These are phyloP conservation scores for Brachionus rubens DNA, from an alignment of 1,140 invertebrate genomes.

Conservation along the genomic window DNA sequence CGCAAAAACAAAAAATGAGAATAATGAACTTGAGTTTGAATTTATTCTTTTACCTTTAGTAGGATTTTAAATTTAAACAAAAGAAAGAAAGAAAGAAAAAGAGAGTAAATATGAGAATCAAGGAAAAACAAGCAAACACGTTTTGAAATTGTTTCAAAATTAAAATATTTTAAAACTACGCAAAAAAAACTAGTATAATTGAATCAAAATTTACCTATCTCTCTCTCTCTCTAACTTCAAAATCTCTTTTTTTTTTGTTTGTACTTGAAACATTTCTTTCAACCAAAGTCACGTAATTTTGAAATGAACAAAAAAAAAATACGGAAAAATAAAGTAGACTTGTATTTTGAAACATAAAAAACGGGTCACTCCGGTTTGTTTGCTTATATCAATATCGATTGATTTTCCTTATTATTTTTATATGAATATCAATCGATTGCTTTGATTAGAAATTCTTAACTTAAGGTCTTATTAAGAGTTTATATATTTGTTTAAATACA, in stretches of 20 bases:
- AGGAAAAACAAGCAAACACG: constrained; percentile 27
- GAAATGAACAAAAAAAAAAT: background rate
- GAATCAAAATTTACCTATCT: background rate
- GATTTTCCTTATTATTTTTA: background rate
- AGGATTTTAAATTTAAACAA: constrained; percentile 36
- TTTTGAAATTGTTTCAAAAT: constrained; percentile 19
- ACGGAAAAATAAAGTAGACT: background rate
- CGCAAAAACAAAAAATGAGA: no score
- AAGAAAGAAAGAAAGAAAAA: background rate
- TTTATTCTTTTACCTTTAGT: background rate
- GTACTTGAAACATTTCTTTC: constrained; percentile 12
- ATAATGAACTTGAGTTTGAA: constrained; percentile 39
- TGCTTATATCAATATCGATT: constrained; percentile 21
- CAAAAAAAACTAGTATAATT: constrained; percentile 37
- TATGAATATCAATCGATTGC: background rate
- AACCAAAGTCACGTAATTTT: constrained; percentile 34
- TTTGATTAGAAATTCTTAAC: constrained; percentile 25
- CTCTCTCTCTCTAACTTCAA: no score
- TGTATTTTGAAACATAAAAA: background rate
- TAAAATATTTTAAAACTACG: constrained; percentile 21
- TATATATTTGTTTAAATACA: background rate
- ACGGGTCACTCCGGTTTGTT: constrained; percentile 11
- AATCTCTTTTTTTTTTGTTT: background rate
- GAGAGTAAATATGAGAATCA: constrained; percentile 30
- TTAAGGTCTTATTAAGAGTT: background rate